Percentiles rank a stretch among this genome's conserved stretches.
phyloP scores from a whole-genome alignment of 2,797 vertebrate species.

The Lutra lutra region DNA sequence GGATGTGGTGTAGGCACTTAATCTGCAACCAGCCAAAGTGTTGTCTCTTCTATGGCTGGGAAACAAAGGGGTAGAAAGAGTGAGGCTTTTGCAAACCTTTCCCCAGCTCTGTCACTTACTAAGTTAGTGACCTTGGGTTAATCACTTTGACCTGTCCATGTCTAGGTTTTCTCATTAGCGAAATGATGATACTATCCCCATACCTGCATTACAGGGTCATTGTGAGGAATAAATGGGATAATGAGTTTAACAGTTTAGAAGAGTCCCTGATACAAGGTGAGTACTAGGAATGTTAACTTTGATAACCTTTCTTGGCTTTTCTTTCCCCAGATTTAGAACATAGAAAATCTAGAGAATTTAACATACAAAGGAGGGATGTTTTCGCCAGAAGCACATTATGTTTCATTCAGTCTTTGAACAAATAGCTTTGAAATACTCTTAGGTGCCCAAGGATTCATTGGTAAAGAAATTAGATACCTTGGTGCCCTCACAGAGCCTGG shows the following conservation, averaged over 20 bases:
- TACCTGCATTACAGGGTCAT: neutral
- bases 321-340: neutral
- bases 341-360: neutral
- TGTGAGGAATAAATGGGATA: neutral
- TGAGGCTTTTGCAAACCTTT: neutral
- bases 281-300: neutral
- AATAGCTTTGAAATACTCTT: neutral
- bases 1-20: neutral
- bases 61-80: neutral
- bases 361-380: neutral
- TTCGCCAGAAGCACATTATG: neutral
- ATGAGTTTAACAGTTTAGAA: conserved; percentile 3
- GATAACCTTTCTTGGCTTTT: neutral
- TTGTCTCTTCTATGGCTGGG: neutral
- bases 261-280: neutral
- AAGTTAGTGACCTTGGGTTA: neutral
- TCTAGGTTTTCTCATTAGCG: neutral
- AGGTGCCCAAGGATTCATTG: neutral
- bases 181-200: neutral
- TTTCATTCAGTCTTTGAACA: conserved; percentile 22
- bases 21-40: neutral
- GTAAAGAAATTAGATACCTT: neutral
- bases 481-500: neutral
- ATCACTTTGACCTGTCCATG: neutral
- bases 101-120: neutral